These are phyloP conservation scores for Siphlonurus alternatus DNA, from an alignment of 2,888 invertebrate genomes.

Conservation along the genomic window DNA sequence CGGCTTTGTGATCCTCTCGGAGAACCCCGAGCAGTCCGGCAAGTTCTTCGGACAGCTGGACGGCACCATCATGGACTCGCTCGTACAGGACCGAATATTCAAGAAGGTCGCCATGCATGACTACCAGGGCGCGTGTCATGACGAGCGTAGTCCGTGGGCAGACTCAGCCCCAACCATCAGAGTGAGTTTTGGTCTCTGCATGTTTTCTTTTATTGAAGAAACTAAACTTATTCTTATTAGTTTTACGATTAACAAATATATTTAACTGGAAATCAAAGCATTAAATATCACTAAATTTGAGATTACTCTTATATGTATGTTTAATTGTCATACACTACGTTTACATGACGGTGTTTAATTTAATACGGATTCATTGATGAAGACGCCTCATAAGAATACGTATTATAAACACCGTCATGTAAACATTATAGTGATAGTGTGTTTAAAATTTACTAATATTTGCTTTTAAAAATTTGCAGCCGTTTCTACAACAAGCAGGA, in stretches of 20 bases:
- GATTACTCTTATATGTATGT: too few relatives aligned
- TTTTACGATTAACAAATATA: too few relatives aligned
- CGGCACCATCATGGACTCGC: conserved; percentile 83
- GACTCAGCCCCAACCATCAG: conserved; percentile 24
- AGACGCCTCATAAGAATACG: too few relatives aligned
- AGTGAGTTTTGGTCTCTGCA: not conserved
- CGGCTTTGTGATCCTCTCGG: conserved; percentile 83
- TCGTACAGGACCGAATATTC: conserved; percentile 80
- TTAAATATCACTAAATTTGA: not conserved
- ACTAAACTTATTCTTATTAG: too few relatives aligned
- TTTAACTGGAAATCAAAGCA: not conserved
- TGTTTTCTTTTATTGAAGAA: not conserved
- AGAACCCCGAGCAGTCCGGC: conserved; percentile 71
- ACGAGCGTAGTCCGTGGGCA: conserved; percentile 34
- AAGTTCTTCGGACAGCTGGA: conserved; percentile 89
- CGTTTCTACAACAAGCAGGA: not conserved
- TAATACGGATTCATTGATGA: too few relatives aligned
- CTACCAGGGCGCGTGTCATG: conserved; percentile 67
- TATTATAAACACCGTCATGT: too few relatives aligned
- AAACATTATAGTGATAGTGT: not conserved
- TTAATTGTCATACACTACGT: too few relatives aligned
- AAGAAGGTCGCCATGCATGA: conserved; percentile 75
- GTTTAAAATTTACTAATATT: conserved; percentile 1
- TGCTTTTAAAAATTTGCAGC: not conserved
- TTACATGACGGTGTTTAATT: too few relatives aligned